Percentiles rank a stretch among this genome's conserved stretches.
Evolutionary conservation across 1,140 invertebrate genomes (phyloP).

Genomic region (Drosophila arawakana): DNA sequence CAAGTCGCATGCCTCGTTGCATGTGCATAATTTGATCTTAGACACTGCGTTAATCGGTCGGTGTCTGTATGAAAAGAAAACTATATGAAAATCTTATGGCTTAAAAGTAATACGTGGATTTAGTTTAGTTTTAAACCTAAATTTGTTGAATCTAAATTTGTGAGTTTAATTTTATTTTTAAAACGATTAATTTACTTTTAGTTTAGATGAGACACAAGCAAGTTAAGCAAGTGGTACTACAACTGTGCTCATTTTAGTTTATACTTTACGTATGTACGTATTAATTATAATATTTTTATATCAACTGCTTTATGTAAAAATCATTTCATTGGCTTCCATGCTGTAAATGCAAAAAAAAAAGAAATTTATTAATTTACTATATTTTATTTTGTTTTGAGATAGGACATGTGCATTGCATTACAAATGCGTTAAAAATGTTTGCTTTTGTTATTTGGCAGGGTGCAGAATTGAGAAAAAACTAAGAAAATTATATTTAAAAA

Average conservation of each 20-base stretch:
- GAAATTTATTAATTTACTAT: slow-evolving; percentile 59
- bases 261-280: slow-evolving; percentile 45
- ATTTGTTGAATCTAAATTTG: slow-evolving; percentile 77
- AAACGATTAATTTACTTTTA: slow-evolving; percentile 49
- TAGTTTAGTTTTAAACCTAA: slow-evolving; percentile 31
- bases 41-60: slow-evolving; percentile 8
- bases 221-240: neutral
- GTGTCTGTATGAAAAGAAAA: slow-evolving; percentile 19
- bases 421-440: slow-evolving; percentile 67
- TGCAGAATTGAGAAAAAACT: slow-evolving; percentile 8
- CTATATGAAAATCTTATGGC: slow-evolving; percentile 19
- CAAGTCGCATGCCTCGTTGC: slow-evolving; percentile 13
- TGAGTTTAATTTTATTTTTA: slow-evolving; percentile 65
- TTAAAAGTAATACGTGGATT: slow-evolving; percentile 22
- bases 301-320: slow-evolving; percentile 73
- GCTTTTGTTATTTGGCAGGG: slow-evolving; percentile 34
- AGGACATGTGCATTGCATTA: slow-evolving; percentile 75
- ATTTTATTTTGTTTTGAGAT: slow-evolving; percentile 57
- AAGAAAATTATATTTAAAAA: neutral
- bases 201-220: slow-evolving; percentile 23
- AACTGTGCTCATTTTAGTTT: slow-evolving; percentile 50
- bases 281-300: slow-evolving; percentile 41
- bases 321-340: slow-evolving; percentile 71
- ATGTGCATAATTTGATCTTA: slow-evolving; percentile 19
- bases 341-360: slow-evolving; percentile 57